phyloP scores from a whole-genome alignment of 2,113 vertebrate species.

The Amblyornis subalaris region DNA sequence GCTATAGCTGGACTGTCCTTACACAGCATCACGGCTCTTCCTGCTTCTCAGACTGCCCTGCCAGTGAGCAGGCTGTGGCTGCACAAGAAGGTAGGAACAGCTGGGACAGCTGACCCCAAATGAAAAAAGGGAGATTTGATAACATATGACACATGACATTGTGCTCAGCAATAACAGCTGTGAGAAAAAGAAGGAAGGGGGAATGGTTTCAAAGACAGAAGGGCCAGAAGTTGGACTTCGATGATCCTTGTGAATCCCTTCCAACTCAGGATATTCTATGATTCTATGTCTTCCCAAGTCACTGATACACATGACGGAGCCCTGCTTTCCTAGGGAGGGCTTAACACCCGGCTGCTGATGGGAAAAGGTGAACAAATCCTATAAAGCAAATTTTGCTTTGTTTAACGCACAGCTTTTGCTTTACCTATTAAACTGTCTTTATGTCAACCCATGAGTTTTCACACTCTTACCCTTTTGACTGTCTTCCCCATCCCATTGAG shows the following conservation, averaged over 20 bases:
- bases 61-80: rapidly evolving
- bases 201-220: rapidly evolving
- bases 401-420: neutral
- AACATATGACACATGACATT: rapidly evolving
- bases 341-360: neutral
- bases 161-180: neutral
- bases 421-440: neutral
- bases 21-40: neutral
- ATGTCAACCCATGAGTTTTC: neutral
- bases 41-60: neutral
- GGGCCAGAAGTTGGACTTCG: rapidly evolving
- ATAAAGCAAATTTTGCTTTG: neutral
- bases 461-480: neutral
- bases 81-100: neutral
- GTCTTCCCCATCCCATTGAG: neutral
- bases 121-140: neutral
- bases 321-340: neutral
- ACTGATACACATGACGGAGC: rapidly evolving
- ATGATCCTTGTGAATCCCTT: neutral
- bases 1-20: neutral
- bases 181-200: neutral
- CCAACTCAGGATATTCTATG: neutral
- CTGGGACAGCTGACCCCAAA: neutral
- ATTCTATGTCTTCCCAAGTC: neutral
- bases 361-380: neutral